phyloP scores from a whole-genome alignment of 2,797 vertebrate species.

The Labeo calbasu region DNA sequence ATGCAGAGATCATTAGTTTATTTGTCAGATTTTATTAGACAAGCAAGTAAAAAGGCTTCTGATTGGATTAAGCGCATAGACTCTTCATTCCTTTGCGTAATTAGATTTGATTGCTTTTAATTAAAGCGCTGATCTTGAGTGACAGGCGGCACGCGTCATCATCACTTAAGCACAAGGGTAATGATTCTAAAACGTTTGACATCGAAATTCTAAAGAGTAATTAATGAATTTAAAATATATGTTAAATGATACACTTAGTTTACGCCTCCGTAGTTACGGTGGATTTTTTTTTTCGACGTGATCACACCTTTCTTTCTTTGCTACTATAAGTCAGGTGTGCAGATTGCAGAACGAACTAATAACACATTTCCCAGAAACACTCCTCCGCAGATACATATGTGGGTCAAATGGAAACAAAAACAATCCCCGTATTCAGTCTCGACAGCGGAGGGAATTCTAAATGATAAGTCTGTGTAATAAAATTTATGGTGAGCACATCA shows the following conservation, averaged over 20 bases:
- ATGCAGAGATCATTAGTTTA: neutral
- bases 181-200: neutral
- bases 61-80: conserved; percentile 54
- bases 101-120: conserved; percentile 62
- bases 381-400: conserved; percentile 42
- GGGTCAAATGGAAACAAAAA: conserved; percentile 56
- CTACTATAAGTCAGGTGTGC: conserved; percentile 16
- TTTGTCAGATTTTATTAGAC: conserved; percentile 42
- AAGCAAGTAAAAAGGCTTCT: conserved; percentile 47
- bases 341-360: conserved; percentile 22
- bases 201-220: neutral
- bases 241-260: neutral
- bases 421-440: conserved; percentile 51
- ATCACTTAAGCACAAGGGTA: conserved; percentile 46
- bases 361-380: conserved; percentile 26
- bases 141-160: conserved; percentile 52
- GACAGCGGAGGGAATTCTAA: conserved; percentile 68
- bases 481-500: conserved; percentile 82
- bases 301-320: neutral
- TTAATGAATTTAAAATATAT: neutral
- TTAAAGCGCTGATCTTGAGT: conserved; percentile 56
- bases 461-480: conserved; percentile 76
- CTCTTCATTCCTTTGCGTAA: conserved; percentile 56
- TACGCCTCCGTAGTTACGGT: neutral
- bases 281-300: neutral